Conservation (phyloP, 2,888 invertebrate species). For the Neoascia interrupta region DNA sequence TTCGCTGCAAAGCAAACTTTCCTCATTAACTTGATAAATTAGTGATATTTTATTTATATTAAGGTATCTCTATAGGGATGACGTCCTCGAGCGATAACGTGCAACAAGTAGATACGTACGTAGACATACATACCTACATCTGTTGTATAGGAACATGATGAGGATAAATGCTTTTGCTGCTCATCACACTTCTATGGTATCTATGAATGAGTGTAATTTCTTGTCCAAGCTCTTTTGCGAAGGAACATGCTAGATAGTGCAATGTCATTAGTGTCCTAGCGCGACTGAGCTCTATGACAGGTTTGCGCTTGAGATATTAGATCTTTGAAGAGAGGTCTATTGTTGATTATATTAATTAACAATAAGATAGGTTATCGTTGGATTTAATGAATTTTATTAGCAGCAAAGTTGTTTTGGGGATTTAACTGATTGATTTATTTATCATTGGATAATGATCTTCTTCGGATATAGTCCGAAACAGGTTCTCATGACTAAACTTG, state of each 20-base stretch:
- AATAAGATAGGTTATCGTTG: background rate
- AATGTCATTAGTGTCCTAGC: no score
- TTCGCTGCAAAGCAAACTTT: slow-evolving; percentile 52
- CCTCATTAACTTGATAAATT: slow-evolving; percentile 68
- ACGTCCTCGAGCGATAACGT: slow-evolving; percentile 34
- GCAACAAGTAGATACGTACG: slow-evolving; percentile 51
- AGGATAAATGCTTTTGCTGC: no score
- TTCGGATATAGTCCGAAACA: no score
- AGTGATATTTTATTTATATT: slow-evolving; percentile 62
- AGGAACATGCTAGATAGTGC: no score
- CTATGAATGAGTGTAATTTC: no score
- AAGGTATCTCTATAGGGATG: slow-evolving; percentile 51
- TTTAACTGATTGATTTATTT: background rate
- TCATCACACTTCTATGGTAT: no score
- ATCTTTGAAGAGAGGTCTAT: background rate
- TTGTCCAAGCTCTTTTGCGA: no score
- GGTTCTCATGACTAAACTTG: no score
- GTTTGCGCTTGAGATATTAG: no score
- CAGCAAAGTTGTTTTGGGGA: background rate
- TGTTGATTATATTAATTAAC: slow-evolving; percentile 10
- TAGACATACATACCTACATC: background rate
- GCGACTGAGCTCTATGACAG: no score
- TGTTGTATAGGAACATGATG: no score
- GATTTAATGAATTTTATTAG: slow-evolving; percentile 31
- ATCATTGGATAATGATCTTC: no score